Evolutionary conservation across 2,888 invertebrate genomes (phyloP).

Genomic region (Drosophila tripunctata): DNA sequence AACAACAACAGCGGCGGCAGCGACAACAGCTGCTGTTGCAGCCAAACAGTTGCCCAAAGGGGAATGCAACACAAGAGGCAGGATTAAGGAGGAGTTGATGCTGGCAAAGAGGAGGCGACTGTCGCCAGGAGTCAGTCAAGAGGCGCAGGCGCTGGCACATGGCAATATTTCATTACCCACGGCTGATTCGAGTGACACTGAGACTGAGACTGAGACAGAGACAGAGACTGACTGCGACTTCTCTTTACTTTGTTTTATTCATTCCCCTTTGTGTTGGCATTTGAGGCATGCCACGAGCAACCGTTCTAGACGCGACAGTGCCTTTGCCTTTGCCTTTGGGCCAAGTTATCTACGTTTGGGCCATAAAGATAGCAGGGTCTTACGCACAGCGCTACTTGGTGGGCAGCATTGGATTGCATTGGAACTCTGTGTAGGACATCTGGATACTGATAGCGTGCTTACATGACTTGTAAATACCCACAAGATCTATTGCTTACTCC

Average conservation of each 20-base stretch:
- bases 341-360: constrained; percentile 40
- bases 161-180: constrained; percentile 80
- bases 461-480: constrained; percentile 50
- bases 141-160: constrained; percentile 70
- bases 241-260: constrained; percentile 26
- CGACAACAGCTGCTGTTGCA: constrained; percentile 69
- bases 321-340: neutral
- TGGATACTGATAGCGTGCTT: constrained; percentile 15
- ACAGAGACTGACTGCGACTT: constrained; percentile 11
- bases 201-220: constrained; percentile 37
- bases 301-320: constrained; percentile 12
- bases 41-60: constrained; percentile 63
- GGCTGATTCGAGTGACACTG: constrained; percentile 53
- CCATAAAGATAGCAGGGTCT: constrained; percentile 36
- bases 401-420: constrained; percentile 25
- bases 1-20: constrained; percentile 53
- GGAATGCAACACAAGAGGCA: too few relatives aligned
- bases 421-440: constrained; percentile 37
- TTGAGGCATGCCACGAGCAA: constrained; percentile 54
- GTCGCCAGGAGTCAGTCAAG: constrained; percentile 29
- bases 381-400: constrained; percentile 47
- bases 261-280: constrained; percentile 61
- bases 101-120: constrained; percentile 12
- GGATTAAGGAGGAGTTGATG: constrained; percentile 1
- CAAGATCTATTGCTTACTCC: constrained; percentile 17